Conservation (phyloP, 2,888 invertebrate genomes). For the Drosophila trichaetosa region DNA sequence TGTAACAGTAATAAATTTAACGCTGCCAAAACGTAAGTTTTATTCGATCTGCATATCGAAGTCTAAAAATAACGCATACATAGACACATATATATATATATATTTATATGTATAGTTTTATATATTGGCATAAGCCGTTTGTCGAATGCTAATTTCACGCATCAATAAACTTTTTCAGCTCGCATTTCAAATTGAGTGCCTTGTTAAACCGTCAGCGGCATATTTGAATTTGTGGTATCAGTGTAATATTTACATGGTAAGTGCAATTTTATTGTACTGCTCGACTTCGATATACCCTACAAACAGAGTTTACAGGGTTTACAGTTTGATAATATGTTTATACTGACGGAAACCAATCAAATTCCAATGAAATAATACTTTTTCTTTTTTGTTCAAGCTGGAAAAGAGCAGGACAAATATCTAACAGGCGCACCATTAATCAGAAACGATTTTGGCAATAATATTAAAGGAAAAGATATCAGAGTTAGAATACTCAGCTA, state of each 20-base stretch:
- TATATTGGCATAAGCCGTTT: conserved; percentile 56
- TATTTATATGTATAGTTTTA: background rate
- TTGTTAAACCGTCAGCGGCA: conserved; percentile 20
- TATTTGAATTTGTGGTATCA: conserved; percentile 18
- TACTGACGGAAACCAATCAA: background rate
- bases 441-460: background rate
- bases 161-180: conserved; percentile 44
- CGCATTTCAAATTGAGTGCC: conserved; percentile 35
- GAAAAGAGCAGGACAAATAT: background rate
- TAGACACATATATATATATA: background rate
- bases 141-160: conserved; percentile 79
- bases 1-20: conserved; percentile 73
- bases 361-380: background rate
- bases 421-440: background rate
- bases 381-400: background rate
- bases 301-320: too few species aligned
- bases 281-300: background rate
- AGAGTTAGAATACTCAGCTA: background rate
- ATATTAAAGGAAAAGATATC: background rate
- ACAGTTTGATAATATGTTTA: background rate
- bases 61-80: conserved; percentile 33
- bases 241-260: background rate
- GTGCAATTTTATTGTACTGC: background rate
- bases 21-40: conserved; percentile 53
- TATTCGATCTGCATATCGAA: conserved; percentile 34